Conservation (phyloP, 2,888 invertebrate species). For the Epinotia ramella region DNA sequence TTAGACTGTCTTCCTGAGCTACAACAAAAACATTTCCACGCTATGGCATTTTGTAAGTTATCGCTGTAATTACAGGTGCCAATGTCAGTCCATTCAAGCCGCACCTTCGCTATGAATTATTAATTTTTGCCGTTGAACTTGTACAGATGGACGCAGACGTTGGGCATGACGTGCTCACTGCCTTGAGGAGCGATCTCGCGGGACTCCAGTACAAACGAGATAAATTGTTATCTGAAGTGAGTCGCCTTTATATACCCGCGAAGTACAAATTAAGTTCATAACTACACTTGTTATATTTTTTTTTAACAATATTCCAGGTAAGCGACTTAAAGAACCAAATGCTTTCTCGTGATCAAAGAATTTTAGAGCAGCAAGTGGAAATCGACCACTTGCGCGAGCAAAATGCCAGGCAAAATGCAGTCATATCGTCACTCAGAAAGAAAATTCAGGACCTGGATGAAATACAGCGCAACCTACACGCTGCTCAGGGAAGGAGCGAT, state of each 20-base stretch:
- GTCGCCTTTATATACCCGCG: slow-evolving; percentile 38
- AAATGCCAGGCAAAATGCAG: slow-evolving; percentile 92
- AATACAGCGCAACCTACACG: slow-evolving; percentile 89
- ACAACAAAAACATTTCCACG: slow-evolving; percentile 45
- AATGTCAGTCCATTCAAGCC: slow-evolving; percentile 27
- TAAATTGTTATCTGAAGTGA: slow-evolving; percentile 90
- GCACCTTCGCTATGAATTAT: slow-evolving; percentile 39
- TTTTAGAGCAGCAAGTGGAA: slow-evolving; percentile 91
- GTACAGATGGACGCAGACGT: slow-evolving; percentile 85
- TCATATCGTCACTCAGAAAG: slow-evolving; percentile 92
- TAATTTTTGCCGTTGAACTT: slow-evolving; percentile 30
- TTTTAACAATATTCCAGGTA: slow-evolving; percentile 77
- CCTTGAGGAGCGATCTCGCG: slow-evolving; percentile 93
- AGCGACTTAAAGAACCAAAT: slow-evolving; percentile 89
- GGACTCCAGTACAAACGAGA: slow-evolving; percentile 94
- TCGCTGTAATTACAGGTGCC: slow-evolving; percentile 29
- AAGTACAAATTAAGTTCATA: not conserved
- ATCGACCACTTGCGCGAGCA: slow-evolving; percentile 92
- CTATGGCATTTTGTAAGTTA: slow-evolving; percentile 67
- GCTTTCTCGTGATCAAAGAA: slow-evolving; percentile 89
- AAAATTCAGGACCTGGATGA: slow-evolving; percentile 92
- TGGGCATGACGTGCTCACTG: slow-evolving; percentile 89
- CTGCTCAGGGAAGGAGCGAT: slow-evolving; percentile 87
- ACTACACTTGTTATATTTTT: not conserved
- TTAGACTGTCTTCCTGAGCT: slow-evolving; percentile 61